Percentiles rank a stretch among this genome's conserved stretches.
These are phyloP conservation scores for Pseudorasbora parva DNA, from an alignment of 2,113 vertebrate genomes.

Conservation along the genomic window DNA sequence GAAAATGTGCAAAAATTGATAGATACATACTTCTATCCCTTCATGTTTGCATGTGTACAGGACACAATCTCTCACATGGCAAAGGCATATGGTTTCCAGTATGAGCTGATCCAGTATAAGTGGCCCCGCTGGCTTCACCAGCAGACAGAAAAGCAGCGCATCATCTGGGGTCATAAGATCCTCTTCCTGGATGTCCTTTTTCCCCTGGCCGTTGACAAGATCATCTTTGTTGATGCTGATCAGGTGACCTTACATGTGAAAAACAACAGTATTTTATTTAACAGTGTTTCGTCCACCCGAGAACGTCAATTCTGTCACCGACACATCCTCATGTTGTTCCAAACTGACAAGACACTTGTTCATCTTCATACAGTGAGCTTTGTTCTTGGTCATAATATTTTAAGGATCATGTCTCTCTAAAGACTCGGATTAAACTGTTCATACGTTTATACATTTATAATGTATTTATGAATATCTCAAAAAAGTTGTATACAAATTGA, in stretches of 20 bases:
- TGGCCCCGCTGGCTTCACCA: slow-evolving; percentile 97
- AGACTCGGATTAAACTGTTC: too few species aligned
- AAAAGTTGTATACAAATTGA: not conserved
- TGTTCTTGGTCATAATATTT: not conserved
- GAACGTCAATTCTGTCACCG: not conserved
- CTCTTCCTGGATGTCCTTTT: slow-evolving; percentile 98
- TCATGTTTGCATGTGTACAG: slow-evolving; percentile 66
- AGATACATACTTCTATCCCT: not conserved
- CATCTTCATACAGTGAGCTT: not conserved
- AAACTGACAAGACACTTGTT: not conserved
- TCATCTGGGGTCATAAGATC: slow-evolving; percentile 99
- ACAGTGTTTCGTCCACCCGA: not conserved
- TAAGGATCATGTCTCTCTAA: too few species aligned
- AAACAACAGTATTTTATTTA: not conserved
- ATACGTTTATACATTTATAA: not conserved
- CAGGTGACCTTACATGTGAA: slow-evolving; percentile 77
- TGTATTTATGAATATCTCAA: not conserved
- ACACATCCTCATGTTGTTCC: not conserved
- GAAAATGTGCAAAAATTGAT: not conserved
- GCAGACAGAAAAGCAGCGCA: slow-evolving; percentile 95
- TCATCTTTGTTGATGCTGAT: slow-evolving; percentile 98
- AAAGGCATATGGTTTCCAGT: slow-evolving; percentile 87
- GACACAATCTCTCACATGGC: slow-evolving; percentile 94
- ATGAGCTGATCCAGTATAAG: slow-evolving; percentile 93
- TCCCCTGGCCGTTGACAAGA: slow-evolving; percentile 94